Evolutionary conservation across 2,888 invertebrate genomes (phyloP).

Genomic region (Amphipoea oculea): DNA sequence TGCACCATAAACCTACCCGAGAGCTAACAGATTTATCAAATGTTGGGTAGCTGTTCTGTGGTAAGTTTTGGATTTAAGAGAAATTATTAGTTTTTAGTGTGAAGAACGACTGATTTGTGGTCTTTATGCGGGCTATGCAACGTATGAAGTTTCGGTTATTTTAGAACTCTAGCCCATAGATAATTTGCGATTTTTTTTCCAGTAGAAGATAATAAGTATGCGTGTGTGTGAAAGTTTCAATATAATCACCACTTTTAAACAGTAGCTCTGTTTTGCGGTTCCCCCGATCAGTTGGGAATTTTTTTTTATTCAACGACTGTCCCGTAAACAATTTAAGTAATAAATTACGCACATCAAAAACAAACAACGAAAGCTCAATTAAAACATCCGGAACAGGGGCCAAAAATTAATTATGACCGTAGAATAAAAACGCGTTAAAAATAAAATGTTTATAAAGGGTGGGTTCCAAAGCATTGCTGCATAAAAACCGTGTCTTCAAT

Average conservation of each 20-base stretch:
- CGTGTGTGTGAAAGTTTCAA: background rate
- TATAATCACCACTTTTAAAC: background rate
- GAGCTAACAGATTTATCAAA: conserved; percentile 77
- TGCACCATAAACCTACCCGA: conserved; percentile 74
- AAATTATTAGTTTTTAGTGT: conserved; percentile 5
- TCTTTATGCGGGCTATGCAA: background rate
- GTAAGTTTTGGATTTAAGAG: conserved; percentile 17
- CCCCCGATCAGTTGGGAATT: conserved; percentile 3
- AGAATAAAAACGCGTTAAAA: conserved; percentile 53
- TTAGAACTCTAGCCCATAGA: background rate
- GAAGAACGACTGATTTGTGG: background rate
- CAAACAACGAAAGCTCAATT: conserved; percentile 61
- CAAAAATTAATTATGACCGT: conserved; percentile 65
- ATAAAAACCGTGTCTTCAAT: conserved; percentile 74
- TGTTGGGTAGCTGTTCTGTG: conserved; percentile 16
- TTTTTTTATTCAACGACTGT: conserved; percentile 23
- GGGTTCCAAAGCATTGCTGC: conserved; percentile 62
- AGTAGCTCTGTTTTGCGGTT: background rate
- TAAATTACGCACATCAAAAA: conserved; percentile 54
- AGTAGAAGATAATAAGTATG: background rate
- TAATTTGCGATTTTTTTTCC: background rate
- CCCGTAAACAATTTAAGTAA: conserved; percentile 30
- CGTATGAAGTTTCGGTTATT: background rate
- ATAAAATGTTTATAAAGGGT: conserved; percentile 63
- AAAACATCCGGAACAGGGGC: conserved; percentile 64